Evolutionary conservation across 2,888 invertebrate genomes (phyloP), one percentile per base, ranked within the genome.

Genomic region (Choreutis nemorana): DNA sequence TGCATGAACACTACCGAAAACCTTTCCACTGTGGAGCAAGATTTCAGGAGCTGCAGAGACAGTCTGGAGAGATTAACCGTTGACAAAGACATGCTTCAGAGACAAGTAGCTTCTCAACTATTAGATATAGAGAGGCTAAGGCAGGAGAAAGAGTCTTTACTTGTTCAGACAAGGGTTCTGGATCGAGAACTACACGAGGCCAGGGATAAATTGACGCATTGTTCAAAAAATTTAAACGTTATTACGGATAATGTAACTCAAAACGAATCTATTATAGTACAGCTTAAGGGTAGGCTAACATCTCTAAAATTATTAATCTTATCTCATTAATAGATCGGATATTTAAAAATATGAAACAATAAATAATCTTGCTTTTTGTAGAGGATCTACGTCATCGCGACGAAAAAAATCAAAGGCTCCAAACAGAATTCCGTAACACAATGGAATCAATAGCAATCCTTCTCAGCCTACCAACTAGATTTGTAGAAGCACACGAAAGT

Each of bases 401-500:
- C 39, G 89, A 90, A 48, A 87, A 85, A 59, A 78, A 81, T 37
- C 83, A 85, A 48, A 75, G 86, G 26, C 50, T 86, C 11, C 87
- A 87, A 45, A 81, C 83, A 15, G 89, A 90, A 44, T 77, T 86
- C 42, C 82, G 87, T 5, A 87, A 87, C 49, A 79, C 85, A 1
- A 70, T 89, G 57, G 89, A 90, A 52, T 87, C 89, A 0, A 58
- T 89, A 31, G 87, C 89, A 4, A 85, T 88, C 32, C 75, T 87
- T 21, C 59, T 89, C 13, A 87, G 89, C 53, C 81, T 88, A 4
- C 87, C 90, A 2, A 82, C 85, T 14, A 67, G 87, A 39, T 89
- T 87, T 55, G 86, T 89, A 3, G 92, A 92, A 48, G 87, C 91
- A 0, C 84, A 88, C 32, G 91, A 92, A 57, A 83, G 83, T 28